Conservation (phyloP, 1,140 invertebrate species). For the Ips typographus region DNA sequence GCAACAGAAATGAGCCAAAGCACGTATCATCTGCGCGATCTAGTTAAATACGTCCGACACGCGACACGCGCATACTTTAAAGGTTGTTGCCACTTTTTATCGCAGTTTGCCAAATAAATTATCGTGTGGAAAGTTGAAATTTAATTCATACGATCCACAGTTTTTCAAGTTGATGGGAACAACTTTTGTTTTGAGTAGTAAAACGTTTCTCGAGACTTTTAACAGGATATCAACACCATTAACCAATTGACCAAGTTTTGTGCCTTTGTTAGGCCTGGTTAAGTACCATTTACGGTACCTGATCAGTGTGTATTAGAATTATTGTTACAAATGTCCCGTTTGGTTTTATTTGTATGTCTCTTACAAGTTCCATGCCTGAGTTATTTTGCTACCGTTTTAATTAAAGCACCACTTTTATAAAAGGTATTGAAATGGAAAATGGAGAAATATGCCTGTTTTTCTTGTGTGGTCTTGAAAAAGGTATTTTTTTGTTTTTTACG, state of each 20-base stretch:
- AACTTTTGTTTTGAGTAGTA: too few species aligned
- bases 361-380: too few species aligned
- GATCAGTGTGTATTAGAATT: not conserved
- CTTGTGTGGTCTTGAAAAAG: too few species aligned
- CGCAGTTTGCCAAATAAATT: too few species aligned
- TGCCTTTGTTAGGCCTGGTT: slow-evolving; percentile 35
- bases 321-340: not conserved
- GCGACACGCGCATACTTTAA: not conserved
- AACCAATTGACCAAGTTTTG: slow-evolving; percentile 37
- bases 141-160: not conserved
- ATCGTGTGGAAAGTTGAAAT: not conserved
- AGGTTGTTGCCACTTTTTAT: not conserved
- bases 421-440: too few species aligned
- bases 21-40: not conserved
- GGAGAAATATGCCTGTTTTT: too few species aligned
- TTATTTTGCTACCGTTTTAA: too few species aligned
- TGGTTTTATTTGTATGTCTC: not conserved
- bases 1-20: too few species aligned
- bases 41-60: not conserved
- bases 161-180: too few species aligned
- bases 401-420: too few species aligned
- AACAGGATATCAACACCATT: not conserved
- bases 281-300: slow-evolving; percentile 18
- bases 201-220: too few species aligned
- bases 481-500: too few species aligned